Conservation (phyloP, 2,113 vertebrate genomes). For the Cottus gobio region DNA sequence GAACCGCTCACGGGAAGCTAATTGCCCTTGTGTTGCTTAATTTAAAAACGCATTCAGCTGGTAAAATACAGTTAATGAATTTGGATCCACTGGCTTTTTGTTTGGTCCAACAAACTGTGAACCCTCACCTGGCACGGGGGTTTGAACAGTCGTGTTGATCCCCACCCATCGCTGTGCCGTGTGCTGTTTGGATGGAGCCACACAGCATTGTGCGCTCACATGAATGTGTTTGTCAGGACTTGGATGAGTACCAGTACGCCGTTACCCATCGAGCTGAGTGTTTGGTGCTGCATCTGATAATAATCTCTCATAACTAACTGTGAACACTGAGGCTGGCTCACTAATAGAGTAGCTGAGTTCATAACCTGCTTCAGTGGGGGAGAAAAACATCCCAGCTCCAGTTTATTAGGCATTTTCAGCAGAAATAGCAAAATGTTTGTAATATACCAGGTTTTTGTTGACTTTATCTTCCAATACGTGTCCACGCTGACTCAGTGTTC, state of each 20-base stretch:
- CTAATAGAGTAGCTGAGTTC: constrained; percentile 31
- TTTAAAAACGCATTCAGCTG: constrained; percentile 62
- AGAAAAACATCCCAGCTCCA: neutral
- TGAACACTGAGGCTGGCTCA: constrained; percentile 11
- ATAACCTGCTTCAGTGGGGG: constrained; percentile 10
- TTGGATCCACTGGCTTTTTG: constrained; percentile 27
- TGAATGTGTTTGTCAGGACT: constrained; percentile 60
- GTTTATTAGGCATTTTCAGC: constrained; percentile 15
- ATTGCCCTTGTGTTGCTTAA: constrained; percentile 74
- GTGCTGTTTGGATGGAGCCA: constrained; percentile 42
- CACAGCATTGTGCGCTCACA: constrained; percentile 28
- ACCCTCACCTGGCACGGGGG: constrained; percentile 16
- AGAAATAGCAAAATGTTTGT: neutral
- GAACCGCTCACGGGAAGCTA: constrained; percentile 74
- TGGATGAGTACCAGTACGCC: constrained; percentile 44
- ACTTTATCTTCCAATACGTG: constrained; percentile 5
- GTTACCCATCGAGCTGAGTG: constrained; percentile 30
- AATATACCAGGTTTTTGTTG: constrained; percentile 13
- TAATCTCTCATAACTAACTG: constrained; percentile 50
- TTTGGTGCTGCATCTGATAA: constrained; percentile 48
- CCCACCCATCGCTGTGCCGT: constrained; percentile 24
- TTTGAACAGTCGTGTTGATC: constrained; percentile 16
- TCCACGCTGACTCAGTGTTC: constrained; percentile 25
- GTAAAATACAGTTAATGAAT: constrained; percentile 26
- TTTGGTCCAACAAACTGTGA: constrained; percentile 11